Conservation (phyloP, 92 coral and sea anemone genomes). For the Chrysogorgia sp. region DNA sequence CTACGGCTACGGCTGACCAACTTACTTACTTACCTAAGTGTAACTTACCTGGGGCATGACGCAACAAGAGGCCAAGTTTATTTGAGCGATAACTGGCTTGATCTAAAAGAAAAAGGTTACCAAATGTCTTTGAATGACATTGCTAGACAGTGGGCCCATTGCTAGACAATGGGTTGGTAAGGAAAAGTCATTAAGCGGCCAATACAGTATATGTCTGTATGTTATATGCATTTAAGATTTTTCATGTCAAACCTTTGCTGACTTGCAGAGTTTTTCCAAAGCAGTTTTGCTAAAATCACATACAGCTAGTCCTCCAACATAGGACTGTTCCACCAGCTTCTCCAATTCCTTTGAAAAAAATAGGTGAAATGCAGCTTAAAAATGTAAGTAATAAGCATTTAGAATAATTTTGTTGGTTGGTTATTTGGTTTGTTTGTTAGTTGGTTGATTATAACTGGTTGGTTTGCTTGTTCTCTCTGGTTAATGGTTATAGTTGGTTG, state of each 20-base stretch:
- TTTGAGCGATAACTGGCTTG: constrained; percentile 87
- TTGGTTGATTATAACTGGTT: too few relatives aligned
- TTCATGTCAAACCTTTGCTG: constrained; percentile 73
- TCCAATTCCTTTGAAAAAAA: constrained; percentile 76
- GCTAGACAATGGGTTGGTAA: neutral
- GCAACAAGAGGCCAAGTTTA: constrained; percentile 94
- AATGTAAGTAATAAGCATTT: neutral
- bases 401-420: neutral
- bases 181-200: too few relatives aligned
- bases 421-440: too few relatives aligned
- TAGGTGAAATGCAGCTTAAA: neutral
- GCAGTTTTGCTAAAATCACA: constrained; percentile 82
- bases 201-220: neutral
- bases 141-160: neutral
- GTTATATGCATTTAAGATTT: neutral
- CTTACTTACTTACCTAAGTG: neutral
- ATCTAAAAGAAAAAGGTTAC: constrained; percentile 55
- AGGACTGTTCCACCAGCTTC: constrained; percentile 74
- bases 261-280: constrained; percentile 76
- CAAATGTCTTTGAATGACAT: neutral
- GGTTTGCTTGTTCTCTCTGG: too few relatives aligned
- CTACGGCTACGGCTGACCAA: too few relatives aligned
- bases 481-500: too few relatives aligned
- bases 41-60: constrained; percentile 91
- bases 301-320: constrained; percentile 74